Percentiles rank a stretch among this genome's conserved stretches.
These are phyloP conservation scores for Hydrocynus forskahlii DNA, from an alignment of 2,797 vertebrate genomes.

Conservation along the genomic window DNA sequence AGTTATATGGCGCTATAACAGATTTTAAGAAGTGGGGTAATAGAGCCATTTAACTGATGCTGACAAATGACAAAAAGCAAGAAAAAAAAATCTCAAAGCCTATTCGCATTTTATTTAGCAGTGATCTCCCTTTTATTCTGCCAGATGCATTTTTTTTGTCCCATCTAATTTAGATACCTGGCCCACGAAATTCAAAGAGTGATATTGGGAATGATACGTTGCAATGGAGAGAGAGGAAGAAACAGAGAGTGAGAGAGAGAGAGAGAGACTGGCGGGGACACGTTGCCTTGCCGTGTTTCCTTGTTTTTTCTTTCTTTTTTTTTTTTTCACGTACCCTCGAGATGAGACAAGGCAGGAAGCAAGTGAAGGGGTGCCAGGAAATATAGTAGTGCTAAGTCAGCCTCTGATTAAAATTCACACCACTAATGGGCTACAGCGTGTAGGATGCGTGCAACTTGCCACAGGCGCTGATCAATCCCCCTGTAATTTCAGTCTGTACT, in stretches of 20 bases:
- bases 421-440: conserved; percentile 46
- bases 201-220: conserved; percentile 14
- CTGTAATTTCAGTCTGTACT: conserved; percentile 31
- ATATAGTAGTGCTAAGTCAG: conserved; percentile 47
- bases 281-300: conserved; percentile 30
- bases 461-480: conserved; percentile 44
- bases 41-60: conserved; percentile 81
- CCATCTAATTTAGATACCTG: conserved; percentile 48
- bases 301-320: conserved; percentile 54
- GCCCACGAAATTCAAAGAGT: conserved; percentile 29
- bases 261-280: conserved; percentile 28
- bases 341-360: conserved; percentile 56
- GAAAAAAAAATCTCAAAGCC: conserved; percentile 31
- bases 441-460: conserved; percentile 44
- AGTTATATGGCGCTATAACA: conserved; percentile 83
- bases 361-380: conserved; percentile 52
- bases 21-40: conserved; percentile 80
- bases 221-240: neutral
- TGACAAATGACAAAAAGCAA: conserved; percentile 66
- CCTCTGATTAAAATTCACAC: conserved; percentile 56
- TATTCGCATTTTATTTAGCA: conserved; percentile 50
- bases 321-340: conserved; percentile 32
- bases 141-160: neutral
- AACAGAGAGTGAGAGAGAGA: conserved; percentile 4
- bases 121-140: conserved; percentile 53